Conservation (phyloP, 2,113 vertebrate genomes). For the Sclerurus mexicanus region DNA sequence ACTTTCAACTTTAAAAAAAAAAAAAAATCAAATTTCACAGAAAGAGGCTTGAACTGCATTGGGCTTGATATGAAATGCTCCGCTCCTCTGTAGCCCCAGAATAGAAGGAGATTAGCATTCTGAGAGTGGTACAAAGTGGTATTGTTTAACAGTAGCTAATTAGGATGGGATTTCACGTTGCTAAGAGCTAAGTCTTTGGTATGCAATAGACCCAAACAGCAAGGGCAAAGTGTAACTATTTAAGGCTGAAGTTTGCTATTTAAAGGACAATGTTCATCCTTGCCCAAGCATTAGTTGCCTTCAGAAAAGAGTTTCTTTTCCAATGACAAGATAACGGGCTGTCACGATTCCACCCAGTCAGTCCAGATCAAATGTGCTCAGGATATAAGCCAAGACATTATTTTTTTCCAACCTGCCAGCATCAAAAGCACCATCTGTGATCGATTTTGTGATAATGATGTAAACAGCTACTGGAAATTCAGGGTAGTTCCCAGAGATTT, state of each 20-base stretch:
- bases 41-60: neutral
- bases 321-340: neutral
- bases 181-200: slow-evolving; percentile 69
- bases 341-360: neutral
- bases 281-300: neutral
- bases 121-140: slow-evolving; percentile 67
- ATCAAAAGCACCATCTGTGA: slow-evolving; percentile 29
- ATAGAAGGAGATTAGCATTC: slow-evolving; percentile 52
- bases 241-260: slow-evolving; percentile 56
- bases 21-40: neutral
- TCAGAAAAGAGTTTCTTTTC: neutral
- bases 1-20: neutral
- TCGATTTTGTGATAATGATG: slow-evolving; percentile 5
- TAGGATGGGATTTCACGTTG: slow-evolving; percentile 72
- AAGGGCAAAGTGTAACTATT: slow-evolving; percentile 61
- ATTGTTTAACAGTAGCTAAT: slow-evolving; percentile 73
- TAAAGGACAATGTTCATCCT: slow-evolving; percentile 11
- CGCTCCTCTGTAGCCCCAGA: slow-evolving; percentile 51
- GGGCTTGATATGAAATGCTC: neutral
- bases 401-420: slow-evolving; percentile 34
- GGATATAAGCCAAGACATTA: neutral
- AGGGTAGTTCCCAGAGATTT: neutral
- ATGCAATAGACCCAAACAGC: slow-evolving; percentile 53
- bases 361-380: slow-evolving; percentile 33
- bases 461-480: slow-evolving; percentile 45